Conservation (phyloP, 2,888 invertebrate species). For the Stictocephala bisonia region DNA sequence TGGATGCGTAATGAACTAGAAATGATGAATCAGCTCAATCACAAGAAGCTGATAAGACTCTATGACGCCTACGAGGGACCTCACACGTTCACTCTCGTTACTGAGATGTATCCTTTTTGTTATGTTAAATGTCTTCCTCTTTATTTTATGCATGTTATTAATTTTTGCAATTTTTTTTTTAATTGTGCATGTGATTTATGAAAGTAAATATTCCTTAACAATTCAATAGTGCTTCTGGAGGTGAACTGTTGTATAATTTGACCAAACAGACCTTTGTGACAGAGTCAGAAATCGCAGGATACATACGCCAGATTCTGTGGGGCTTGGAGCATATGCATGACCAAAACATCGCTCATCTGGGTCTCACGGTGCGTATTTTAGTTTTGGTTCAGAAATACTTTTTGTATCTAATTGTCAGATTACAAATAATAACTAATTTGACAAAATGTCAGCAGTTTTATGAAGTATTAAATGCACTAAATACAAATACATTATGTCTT, state of each 20-base stretch:
- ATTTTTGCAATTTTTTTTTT: too few relatives aligned
- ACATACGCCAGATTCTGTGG: conserved; percentile 84
- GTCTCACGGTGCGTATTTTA: conserved; percentile 82
- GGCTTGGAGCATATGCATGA: conserved; percentile 94
- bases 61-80: conserved; percentile 90
- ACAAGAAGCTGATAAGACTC: conserved; percentile 84
- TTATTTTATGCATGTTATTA: too few relatives aligned
- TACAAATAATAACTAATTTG: too few relatives aligned
- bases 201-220: conserved; percentile 56
- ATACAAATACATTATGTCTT: too few relatives aligned
- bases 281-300: conserved; percentile 88
- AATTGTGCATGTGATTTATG: too few relatives aligned
- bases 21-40: conserved; percentile 88
- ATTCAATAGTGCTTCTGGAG: conserved; percentile 74
- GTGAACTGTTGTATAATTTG: conserved; percentile 81
- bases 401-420: too few relatives aligned
- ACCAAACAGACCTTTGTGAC: conserved; percentile 77
- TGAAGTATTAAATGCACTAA: too few relatives aligned
- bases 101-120: conserved; percentile 75
- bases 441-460: too few relatives aligned
- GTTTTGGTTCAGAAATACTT: too few relatives aligned
- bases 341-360: conserved; percentile 89
- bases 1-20: conserved; percentile 94
- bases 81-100: conserved; percentile 81
- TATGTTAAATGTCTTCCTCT: too few relatives aligned